Evolutionary conservation across 1,140 invertebrate genomes (phyloP), one percentile per base, ranked within the genome.

Genomic region (Trachelipus rathkii): DNA sequence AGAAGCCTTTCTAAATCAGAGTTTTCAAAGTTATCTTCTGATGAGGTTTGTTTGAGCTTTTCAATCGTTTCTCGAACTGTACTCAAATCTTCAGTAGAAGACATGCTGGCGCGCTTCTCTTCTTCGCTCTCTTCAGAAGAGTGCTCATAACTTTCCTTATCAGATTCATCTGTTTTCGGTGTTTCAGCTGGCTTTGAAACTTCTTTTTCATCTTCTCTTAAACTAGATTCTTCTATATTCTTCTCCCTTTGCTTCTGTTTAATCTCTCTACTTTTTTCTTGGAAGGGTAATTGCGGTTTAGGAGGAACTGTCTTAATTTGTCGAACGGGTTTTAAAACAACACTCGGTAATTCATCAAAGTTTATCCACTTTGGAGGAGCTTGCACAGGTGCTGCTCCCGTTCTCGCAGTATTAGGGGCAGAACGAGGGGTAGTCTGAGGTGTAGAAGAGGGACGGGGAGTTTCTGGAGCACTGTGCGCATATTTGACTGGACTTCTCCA

Each of bases 311-410:
- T 81, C 72, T 81, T 81, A 23, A 81, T 81, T 53, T 81, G 80
- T 66, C 78, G 75, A 23, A 81, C 80, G 67, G 80, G 80, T 46
- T 81, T 81, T 45, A 81, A 73, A 13, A 75, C 77, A 23, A 79
- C 72, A 33, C 94, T 92, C 0, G 92, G 92, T 72, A 93, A 90
- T 81, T 94, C 92, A 84, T 93, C 91, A 83, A 94, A 93, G 83
- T 93, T 92, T 44, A 95, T 91, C 93, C 93, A 95, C 73, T 90
- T 89, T 70, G 76, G 78, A 0, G 75, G 69, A 68, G 68, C 66
- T 43, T 77, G 75, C 23, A 73, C 72, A 23, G 69, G 67, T 53
- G 71, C 46, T n/a, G 50, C 70, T 10, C 50, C 43, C 44, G 50
- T 45, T 6, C 33, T 33, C 9, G 67, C 23, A 19, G 13, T 21